Base-by-base conservation (phyloP, 2,113 vertebrate species). In the Rhinolophus sinicus region DNA sequence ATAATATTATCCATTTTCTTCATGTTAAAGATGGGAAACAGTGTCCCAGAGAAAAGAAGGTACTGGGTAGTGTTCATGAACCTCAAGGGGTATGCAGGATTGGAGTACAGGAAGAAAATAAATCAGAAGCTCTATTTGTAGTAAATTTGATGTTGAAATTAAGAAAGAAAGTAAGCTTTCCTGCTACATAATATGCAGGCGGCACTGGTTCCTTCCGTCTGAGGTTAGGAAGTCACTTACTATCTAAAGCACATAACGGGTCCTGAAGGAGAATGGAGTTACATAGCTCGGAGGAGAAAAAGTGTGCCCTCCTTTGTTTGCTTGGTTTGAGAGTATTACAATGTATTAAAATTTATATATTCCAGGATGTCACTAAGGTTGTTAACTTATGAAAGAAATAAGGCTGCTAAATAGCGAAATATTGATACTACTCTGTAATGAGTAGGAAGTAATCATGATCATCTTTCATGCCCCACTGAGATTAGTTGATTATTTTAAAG, bases 401-500 rank as follows among this genome's bases (percentile, higher is more conserved):
- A 64, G 44, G 76, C 38, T 60, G 38, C 56, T 78, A 70, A 72
- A 62, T 18, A 78, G 15, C 18, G 30, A 60, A 84, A 75, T 90
- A 64, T 95, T 80, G 90, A 65, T 38, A 85, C 35, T 14, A 50
- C 50, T 88, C 22, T 91, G 24, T 56, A 96, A 92, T 52, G 62
- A 92, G 56, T 67, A 95, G 56, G 44, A 96, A 87, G 9, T 78
- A 86, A 83, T 88, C 70, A 93, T 56, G 81, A 95, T 84, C 83
- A 72, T 87, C 58, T 69, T 84, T 58, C 75, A 47, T 70, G 54
- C 16, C 58, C 89, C 58, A 85, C 18, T 76, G 50, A 88, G 77
- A 93, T 80, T 78, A 88, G 58, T 33, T 90, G 50, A 81, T 97
- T 96, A 75, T 84, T 90, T 95, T 88, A 93, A 44, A 54, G 64